These are phyloP conservation scores for Pocillopora verrucosa DNA, from an alignment of 64 coral and sea anemone species.

Conservation along the genomic window DNA sequence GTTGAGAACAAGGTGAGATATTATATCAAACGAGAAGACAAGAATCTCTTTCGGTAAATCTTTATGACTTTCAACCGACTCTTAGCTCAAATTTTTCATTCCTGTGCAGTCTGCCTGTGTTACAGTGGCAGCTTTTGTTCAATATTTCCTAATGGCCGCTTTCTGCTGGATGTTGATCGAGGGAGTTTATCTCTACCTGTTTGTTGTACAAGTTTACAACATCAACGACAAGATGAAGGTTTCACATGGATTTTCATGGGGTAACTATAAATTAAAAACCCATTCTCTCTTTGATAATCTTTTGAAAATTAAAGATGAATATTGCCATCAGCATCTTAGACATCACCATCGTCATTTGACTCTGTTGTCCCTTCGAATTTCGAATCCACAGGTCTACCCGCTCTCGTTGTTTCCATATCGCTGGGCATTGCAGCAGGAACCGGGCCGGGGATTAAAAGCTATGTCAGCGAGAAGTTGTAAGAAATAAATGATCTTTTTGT, in stretches of 20 bases:
- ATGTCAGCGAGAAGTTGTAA: no score
- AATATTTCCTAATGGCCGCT: slow-evolving; percentile 57
- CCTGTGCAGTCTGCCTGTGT: no score
- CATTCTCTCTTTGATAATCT: no score
- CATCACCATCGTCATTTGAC: background rate
- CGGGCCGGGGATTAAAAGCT: no score
- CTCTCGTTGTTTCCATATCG: slow-evolving; percentile 6
- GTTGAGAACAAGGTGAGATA: slow-evolving; percentile 9
- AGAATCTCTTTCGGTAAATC: no score
- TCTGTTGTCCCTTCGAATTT: no score
- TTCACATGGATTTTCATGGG: slow-evolving; percentile 47
- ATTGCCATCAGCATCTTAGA: background rate
- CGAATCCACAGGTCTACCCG: slow-evolving; percentile 3
- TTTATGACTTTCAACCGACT: background rate
- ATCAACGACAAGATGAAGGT: slow-evolving; percentile 18
- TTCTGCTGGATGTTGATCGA: slow-evolving; percentile 67
- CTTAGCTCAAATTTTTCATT: no score
- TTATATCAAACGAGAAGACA: no score
- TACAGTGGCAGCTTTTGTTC: slow-evolving; percentile 32
- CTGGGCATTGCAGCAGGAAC: slow-evolving; percentile 10
- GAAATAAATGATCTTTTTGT: no score
- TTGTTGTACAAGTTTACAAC: slow-evolving; percentile 62
- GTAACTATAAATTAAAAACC: no score
- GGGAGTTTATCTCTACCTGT: slow-evolving; percentile 59
- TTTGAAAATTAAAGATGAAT: no score